Evolutionary conservation across 1,140 invertebrate species (phyloP), one percentile per base, ranked within the genome.

Genomic region (Drusus annulatus): DNA sequence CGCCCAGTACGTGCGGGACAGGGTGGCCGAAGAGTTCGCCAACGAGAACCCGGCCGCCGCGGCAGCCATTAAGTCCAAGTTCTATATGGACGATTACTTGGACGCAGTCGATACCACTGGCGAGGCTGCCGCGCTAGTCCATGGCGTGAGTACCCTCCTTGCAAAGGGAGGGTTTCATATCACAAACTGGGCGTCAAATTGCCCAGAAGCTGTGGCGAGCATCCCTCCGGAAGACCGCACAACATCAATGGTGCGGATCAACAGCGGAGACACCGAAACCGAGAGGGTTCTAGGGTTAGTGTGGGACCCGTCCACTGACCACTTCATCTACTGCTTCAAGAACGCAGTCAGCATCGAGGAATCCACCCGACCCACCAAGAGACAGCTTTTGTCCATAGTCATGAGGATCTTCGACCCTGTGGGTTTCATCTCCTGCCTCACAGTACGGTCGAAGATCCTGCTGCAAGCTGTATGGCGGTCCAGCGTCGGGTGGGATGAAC

Each of bases 381-480:
- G 84, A 45, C 51, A 86, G 80, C 65, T 85, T 60, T 63, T 86
- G 0, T 84, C 83, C 28, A 52, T 84, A 6, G 78, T 85, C 31
- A 86, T 87, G 84, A 83, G 81, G 15, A 80, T 88, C 21, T 89
- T 85, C 82, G 87, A 89, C 78, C 85, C 86, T 6, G 79, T 87
- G 10, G 88, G 87, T n/a, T 86, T 87, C 51, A 28, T 89, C 6
- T 63, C 85, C 4, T 86, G 88, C 7, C 85, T 87, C 51, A 84
- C 79, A n/a, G 85, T 88, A 21, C 84, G 83, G 45, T 56, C 80
- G 19, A 89, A 87, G 83, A 87, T 88, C 13, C 63, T 89, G 7
- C 68, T 89, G 1, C 88, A 89, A 84, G 78, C 86, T 6, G 82
- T 87, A 16, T 88, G 87, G 85, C 76, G 84, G n/a, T 79, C 45